phyloP scores from a whole-genome alignment of 2,113 vertebrate species.

The Sitta europaea region DNA sequence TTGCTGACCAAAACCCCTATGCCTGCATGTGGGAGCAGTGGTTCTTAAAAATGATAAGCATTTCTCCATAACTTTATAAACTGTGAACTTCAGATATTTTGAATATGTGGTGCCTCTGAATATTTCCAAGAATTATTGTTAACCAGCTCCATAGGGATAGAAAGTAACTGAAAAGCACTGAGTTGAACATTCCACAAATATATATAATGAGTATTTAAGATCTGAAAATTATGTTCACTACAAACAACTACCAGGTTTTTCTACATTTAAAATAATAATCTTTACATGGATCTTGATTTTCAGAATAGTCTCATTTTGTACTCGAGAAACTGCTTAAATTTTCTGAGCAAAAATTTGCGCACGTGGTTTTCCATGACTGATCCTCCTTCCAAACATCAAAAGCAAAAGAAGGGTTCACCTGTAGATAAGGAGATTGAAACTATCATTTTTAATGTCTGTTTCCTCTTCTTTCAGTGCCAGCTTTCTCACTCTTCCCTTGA shows the following conservation, averaged over 20 bases:
- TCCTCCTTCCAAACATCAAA: neutral
- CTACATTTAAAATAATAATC: neutral
- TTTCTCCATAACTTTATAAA: neutral
- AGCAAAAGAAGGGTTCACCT: neutral
- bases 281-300: neutral
- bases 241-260: neutral
- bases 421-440: neutral
- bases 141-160: neutral
- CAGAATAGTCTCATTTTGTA: neutral
- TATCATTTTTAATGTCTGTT: neutral
- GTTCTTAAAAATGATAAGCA: neutral
- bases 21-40: rapidly evolving
- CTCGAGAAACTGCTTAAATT: neutral
- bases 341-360: neutral
- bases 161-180: neutral
- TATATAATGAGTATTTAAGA: neutral
- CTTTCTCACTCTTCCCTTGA: neutral
- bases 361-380: neutral
- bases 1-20: neutral
- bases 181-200: neutral
- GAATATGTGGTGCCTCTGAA: neutral
- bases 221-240: neutral
- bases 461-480: neutral
- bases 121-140: neutral
- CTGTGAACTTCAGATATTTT: neutral